Base-by-base conservation (phyloP, 2,888 invertebrate genomes). In the Augochlorella aurata region DNA sequence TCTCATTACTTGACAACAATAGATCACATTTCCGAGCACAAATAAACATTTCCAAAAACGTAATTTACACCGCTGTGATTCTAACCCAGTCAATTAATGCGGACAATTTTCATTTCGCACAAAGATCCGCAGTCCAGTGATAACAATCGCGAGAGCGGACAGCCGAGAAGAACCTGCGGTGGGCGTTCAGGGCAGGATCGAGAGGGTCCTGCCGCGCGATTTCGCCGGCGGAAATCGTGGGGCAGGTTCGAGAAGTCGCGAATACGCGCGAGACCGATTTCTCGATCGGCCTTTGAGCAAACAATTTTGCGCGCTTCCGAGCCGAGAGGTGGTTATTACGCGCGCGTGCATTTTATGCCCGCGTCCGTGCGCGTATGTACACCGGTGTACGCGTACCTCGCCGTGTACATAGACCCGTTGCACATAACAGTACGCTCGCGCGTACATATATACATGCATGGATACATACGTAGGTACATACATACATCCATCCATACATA, bases 281-380 rank as follows among this genome's bases (percentile, higher is more conserved):
- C 38, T 50, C 68, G 76, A 72, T 89, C 87, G 84, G 77, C 84
- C 89, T 89, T 90, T 90, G 88, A 85, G 90, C 90, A 89, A 90
- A 91, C 90, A 90, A 90, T 91, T 91, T 91, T 87, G 87, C 90
- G 88, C 89, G 86, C 89, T 89, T 88, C 86, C 89, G 89, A 87
- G 81, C 90, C 85, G 83, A 86, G 84, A 89, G 82, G 85, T 87
- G 87, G 81, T 84, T 83, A 87, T 89, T 89, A 90, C 86, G 73
- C 77, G 85, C 76, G 82, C 79, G 71, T 77, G 67, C 73, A 79
- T 74, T 82, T 82, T 81, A 76, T 69, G 66, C 50, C n/a, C 58
- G 69, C 58, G 49, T 14, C 75, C 65, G 29, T 52, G 49, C 52
- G 61, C 29, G 29, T 61, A 61, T 61, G 29, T 29, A 29, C 61